phyloP scores from a whole-genome alignment of 2,888 invertebrate genomes.

The Philereme transversata region DNA sequence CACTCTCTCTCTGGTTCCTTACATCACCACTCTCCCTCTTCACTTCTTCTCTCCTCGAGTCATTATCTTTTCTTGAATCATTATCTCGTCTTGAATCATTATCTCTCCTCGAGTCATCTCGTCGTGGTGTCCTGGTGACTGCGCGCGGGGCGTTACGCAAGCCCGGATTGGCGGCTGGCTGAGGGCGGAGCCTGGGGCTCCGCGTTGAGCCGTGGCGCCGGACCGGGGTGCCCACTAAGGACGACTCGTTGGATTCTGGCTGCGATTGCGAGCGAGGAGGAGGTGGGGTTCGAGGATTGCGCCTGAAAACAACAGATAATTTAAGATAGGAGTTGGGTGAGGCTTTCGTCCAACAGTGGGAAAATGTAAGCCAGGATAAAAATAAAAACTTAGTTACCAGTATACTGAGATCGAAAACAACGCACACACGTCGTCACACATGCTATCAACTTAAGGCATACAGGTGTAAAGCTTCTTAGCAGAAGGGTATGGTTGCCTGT shows the following conservation, averaged over 20 bases:
- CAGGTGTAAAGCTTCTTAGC: too few species aligned
- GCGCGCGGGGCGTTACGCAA: slow-evolving; percentile 15
- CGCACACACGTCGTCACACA: too few species aligned
- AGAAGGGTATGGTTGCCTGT: too few species aligned
- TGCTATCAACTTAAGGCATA: too few species aligned
- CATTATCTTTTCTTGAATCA: slow-evolving; percentile 1
- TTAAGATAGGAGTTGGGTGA: too few species aligned
- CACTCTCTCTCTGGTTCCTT: background rate
- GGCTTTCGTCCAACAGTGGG: too few species aligned
- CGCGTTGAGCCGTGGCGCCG: slow-evolving; percentile 66
- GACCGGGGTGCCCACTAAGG: slow-evolving; percentile 34
- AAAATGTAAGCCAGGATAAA: background rate
- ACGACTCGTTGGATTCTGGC: slow-evolving; percentile 64
- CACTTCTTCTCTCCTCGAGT: background rate
- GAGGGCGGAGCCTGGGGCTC: slow-evolving; percentile 43
- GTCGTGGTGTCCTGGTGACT: background rate
- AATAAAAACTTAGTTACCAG: too few species aligned
- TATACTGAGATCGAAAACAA: too few species aligned
- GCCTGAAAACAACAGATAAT: slow-evolving; percentile 35
- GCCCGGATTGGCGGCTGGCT: slow-evolving; percentile 34
- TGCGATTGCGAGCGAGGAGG: slow-evolving; percentile 74
- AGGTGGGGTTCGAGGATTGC: slow-evolving; percentile 46
- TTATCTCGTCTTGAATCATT: background rate
- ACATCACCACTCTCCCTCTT: background rate
- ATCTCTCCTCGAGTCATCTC: slow-evolving; percentile 1